These are phyloP conservation scores for Scortum barcoo DNA, from an alignment of 2,113 vertebrate species.

Conservation along the genomic window DNA sequence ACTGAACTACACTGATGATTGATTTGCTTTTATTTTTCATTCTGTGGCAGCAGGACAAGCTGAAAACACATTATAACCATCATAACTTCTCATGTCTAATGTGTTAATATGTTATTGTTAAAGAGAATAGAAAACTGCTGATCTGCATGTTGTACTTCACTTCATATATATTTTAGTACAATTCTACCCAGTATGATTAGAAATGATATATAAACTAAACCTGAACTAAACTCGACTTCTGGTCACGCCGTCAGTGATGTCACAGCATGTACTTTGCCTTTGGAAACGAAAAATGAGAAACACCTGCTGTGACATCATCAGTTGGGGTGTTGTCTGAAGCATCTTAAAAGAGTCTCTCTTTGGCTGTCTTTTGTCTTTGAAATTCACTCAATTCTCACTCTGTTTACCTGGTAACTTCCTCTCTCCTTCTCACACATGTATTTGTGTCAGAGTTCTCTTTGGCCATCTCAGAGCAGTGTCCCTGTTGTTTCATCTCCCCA, in stretches of 20 bases:
- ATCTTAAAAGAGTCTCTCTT: not conserved
- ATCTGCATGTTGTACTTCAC: not conserved
- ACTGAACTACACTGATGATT: no score
- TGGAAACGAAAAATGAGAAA: slow-evolving; percentile 6
- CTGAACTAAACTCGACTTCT: no score
- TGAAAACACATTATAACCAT: no score
- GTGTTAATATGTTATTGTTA: no score
- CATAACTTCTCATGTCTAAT: no score
- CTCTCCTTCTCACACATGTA: no score
- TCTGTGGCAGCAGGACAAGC: no score
- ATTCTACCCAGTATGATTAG: no score
- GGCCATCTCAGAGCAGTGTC: not conserved
- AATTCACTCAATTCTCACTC: not conserved
- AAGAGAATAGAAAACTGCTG: no score
- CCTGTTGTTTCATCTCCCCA: slow-evolving; percentile 23
- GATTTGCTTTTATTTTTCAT: no score
- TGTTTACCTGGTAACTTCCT: not conserved
- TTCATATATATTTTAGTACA: no score
- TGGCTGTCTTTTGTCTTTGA: not conserved
- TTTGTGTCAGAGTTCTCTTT: not conserved
- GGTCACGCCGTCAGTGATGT: not conserved
- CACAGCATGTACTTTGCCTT: not conserved
- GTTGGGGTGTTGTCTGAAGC: not conserved
- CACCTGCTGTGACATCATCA: not conserved
- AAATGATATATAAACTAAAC: no score